Evolutionary conservation across 2,888 invertebrate genomes (phyloP).

Genomic region (Drosophila multiciliata): DNA sequence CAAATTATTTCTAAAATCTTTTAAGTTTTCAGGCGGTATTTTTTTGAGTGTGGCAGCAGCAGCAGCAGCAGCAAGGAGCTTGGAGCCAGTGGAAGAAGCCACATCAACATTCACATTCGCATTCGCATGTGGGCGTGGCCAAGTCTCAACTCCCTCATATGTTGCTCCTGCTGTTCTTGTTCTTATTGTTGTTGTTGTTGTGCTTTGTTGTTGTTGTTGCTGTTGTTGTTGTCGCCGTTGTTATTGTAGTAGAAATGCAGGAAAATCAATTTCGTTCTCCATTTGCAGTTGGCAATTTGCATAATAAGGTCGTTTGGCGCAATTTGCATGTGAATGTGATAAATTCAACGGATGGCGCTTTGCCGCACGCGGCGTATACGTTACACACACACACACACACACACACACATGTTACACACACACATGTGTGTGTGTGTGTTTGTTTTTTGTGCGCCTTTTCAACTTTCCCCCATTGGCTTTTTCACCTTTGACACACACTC

Average conservation of each 20-base stretch:
- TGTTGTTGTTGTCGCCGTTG: slow-evolving; percentile 27
- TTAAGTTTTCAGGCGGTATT: not conserved
- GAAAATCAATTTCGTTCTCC: slow-evolving; percentile 85
- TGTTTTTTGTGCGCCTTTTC: slow-evolving; percentile 53
- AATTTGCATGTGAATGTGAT: slow-evolving; percentile 85
- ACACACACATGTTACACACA: slow-evolving; percentile 29
- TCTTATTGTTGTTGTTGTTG: slow-evolving; percentile 16
- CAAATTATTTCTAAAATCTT: not conserved
- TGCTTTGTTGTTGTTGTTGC: slow-evolving; percentile 14
- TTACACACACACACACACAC: slow-evolving; percentile 56
- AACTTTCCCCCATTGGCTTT: slow-evolving; percentile 59
- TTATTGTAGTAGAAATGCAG: slow-evolving; percentile 68
- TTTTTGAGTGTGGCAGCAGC: not conserved
- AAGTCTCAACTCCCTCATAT: slow-evolving; percentile 44
- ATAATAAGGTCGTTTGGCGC: slow-evolving; percentile 85
- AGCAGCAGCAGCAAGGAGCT: slow-evolving; percentile 1
- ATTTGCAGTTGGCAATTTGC: slow-evolving; percentile 85
- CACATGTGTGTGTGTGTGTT: slow-evolving; percentile 41
- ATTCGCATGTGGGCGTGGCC: slow-evolving; percentile 46
- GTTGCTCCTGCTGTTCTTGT: not conserved
- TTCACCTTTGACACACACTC: slow-evolving; percentile 64
- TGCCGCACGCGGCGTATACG: slow-evolving; percentile 60
- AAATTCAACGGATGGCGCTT: slow-evolving; percentile 74
- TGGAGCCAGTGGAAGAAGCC: slow-evolving; percentile 30
- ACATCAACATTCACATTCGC: slow-evolving; percentile 31